These are phyloP conservation scores for Cyclopterus lumpus DNA, from an alignment of 2,797 vertebrate species.

Conservation along the genomic window DNA sequence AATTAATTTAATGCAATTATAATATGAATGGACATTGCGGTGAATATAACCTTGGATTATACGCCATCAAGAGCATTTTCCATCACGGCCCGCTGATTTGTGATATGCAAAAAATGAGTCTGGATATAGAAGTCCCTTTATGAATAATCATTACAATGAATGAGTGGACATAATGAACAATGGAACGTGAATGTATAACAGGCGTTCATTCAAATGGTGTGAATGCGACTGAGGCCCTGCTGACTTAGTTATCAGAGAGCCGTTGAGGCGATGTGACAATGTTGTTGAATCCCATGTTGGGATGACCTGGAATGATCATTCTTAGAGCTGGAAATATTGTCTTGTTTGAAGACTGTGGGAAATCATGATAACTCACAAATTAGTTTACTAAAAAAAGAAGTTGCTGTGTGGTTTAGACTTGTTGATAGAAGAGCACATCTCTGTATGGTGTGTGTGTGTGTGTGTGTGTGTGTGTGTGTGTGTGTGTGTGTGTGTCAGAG, in stretches of 20 bases:
- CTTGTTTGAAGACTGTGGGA: slow-evolving; percentile 7
- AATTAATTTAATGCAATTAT: slow-evolving; percentile 4
- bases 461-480: slow-evolving; percentile 1
- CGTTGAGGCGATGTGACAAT: slow-evolving; percentile 55
- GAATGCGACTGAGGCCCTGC: slow-evolving; percentile 24
- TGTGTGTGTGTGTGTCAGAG: not conserved
- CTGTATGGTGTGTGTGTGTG: not conserved
- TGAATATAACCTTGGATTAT: slow-evolving; percentile 26
- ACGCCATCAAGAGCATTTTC: not conserved
- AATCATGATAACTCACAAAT: slow-evolving; percentile 24
- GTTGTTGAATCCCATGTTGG: slow-evolving; percentile 34
- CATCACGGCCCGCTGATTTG: slow-evolving; percentile 3
- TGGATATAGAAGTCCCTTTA: not conserved
- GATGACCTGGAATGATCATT: slow-evolving; percentile 44
- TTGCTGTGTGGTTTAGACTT: not conserved
- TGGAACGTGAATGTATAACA: slow-evolving; percentile 4
- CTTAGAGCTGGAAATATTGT: slow-evolving; percentile 35
- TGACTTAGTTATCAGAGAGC: slow-evolving; percentile 44
- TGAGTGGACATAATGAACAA: slow-evolving; percentile 18
- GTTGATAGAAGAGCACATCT: slow-evolving; percentile 10
- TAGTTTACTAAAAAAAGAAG: slow-evolving; percentile 6
- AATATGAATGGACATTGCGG: not conserved
- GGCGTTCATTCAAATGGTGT: slow-evolving; percentile 20
- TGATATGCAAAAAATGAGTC: slow-evolving; percentile 3
- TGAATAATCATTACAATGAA: slow-evolving; percentile 7